phyloP scores from a whole-genome alignment of 2,888 invertebrate species.

The Nephrotoma guestfalica region DNA sequence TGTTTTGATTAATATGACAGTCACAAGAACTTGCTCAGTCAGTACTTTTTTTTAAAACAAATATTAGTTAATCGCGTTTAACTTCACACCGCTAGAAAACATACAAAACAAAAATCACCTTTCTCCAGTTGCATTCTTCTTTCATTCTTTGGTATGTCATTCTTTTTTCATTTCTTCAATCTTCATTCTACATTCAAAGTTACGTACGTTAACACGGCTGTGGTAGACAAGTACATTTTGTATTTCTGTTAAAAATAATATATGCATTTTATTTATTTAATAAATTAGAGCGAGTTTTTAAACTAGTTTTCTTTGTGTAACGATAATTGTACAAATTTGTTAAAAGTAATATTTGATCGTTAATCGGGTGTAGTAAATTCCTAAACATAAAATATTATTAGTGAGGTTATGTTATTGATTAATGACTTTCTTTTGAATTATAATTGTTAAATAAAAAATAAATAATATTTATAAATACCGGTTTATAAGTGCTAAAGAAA shows the following conservation, averaged over 20 bases:
- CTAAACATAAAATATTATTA: not conserved
- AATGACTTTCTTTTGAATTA: not conserved
- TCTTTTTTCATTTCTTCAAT: no score
- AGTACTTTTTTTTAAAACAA: not conserved
- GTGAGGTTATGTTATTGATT: not conserved
- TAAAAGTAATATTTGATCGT: not conserved
- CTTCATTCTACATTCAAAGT: not conserved
- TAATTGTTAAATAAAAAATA: not conserved
- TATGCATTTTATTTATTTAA: not conserved
- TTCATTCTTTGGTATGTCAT: not conserved
- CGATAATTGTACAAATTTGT: no score
- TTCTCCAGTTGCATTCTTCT: not conserved
- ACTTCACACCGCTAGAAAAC: not conserved
- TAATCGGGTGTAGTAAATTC: not conserved
- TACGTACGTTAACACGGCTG: not conserved
- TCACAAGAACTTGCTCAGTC: not conserved
- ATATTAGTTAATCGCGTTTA: not conserved
- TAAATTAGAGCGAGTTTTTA: not conserved
- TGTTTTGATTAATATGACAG: not conserved
- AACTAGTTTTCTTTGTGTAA: not conserved
- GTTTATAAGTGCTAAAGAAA: not conserved
- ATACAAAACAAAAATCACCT: not conserved
- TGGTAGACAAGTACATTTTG: not conserved
- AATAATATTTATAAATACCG: not conserved
- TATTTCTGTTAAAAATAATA: not conserved